Evolutionary conservation across 2,113 vertebrate genomes (phyloP).

Genomic region (Lichenostomus cassidix): DNA sequence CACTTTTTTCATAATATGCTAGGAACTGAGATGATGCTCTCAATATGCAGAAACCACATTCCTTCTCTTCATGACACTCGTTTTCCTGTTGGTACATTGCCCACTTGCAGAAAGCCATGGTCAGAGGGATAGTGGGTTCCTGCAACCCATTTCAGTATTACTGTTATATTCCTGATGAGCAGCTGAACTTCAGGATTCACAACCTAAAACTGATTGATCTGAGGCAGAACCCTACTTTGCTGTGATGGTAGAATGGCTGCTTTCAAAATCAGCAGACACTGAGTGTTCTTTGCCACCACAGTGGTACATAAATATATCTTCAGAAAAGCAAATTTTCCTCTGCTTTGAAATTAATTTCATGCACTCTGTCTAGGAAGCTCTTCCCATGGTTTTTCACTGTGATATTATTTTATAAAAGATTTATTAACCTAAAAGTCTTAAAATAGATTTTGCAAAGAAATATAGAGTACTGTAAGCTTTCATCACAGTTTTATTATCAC

Average conservation of each 20-base stretch:
- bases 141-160: neutral
- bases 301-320: neutral
- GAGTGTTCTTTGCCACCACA: neutral
- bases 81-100: neutral
- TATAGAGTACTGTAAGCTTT: neutral
- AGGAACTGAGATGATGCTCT: neutral
- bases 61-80: neutral
- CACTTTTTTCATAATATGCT: neutral
- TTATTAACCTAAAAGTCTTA: conserved; percentile 1
- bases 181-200: neutral
- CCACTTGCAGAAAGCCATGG: neutral
- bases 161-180: neutral
- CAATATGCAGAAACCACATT: accelerated
- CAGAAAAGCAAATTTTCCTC: neutral
- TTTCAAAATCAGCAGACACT: neutral
- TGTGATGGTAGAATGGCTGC: neutral
- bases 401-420: neutral
- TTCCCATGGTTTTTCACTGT: neutral
- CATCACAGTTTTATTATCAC: neutral
- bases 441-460: neutral
- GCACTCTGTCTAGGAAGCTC: neutral
- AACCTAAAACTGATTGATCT: neutral
- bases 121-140: neutral
- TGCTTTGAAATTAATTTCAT: neutral
- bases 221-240: neutral